Percentiles rank a stretch among this genome's conserved stretches.
Evolutionary conservation across 2,113 vertebrate species (phyloP).

Genomic region (Trogon surrucura): DNA sequence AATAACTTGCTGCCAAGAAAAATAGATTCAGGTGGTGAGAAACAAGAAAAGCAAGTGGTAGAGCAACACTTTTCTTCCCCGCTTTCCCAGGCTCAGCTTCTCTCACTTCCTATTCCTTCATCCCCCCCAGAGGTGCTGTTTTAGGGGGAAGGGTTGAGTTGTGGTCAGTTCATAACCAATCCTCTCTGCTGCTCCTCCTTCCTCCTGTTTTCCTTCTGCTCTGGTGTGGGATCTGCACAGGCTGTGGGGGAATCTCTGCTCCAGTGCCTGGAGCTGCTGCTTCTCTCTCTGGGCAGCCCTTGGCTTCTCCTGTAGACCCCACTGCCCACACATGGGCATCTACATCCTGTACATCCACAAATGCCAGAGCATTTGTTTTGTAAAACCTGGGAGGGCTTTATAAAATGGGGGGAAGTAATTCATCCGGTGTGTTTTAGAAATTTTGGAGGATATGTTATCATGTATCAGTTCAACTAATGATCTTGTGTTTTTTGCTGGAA

Average conservation of each 20-base stretch:
- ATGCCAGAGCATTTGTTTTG: background rate
- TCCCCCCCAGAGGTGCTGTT: background rate
- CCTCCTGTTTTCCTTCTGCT: accelerated
- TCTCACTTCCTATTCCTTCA: background rate
- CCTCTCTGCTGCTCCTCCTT: background rate
- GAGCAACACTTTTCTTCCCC: background rate
- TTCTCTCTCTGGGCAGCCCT: background rate
- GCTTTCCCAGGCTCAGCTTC: background rate
- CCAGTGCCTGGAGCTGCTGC: background rate
- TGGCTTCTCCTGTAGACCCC: background rate
- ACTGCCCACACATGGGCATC: accelerated
- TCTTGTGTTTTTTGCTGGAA: background rate
- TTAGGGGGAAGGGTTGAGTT: accelerated
- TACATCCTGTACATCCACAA: accelerated
- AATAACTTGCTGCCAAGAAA: background rate
- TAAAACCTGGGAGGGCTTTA: background rate
- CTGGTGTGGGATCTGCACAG: background rate
- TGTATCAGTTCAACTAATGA: background rate
- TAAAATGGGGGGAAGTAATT: background rate
- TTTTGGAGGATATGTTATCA: background rate
- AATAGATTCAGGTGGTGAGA: background rate
- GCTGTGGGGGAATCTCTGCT: background rate
- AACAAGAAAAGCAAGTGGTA: background rate
- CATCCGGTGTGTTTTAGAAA: background rate
- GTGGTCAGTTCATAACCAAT: background rate